These are phyloP conservation scores for Cryptomyrus ogoouensis DNA, from an alignment of 2,113 vertebrate species.

Conservation along the genomic window DNA sequence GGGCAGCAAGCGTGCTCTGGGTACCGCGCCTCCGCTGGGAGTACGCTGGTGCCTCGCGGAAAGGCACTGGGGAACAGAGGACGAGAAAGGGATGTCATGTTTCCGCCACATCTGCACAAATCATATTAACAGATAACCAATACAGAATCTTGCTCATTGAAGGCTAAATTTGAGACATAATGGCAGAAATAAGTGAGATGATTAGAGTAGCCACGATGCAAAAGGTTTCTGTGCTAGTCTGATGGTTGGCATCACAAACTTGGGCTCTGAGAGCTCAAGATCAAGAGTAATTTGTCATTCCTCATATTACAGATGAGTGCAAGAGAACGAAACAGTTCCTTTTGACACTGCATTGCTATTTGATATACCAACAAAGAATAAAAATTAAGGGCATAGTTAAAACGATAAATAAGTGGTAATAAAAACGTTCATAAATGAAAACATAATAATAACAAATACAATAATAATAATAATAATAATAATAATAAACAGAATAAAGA, in stretches of 20 bases:
- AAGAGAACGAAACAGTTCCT: neutral
- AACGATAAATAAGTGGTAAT: neutral
- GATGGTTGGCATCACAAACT: neutral
- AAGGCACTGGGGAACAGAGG: conserved; percentile 72
- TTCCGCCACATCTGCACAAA: neutral
- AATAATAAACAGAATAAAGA: neutral
- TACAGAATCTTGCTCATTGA: neutral
- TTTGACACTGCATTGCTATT: neutral
- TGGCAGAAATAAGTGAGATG: neutral
- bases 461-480: too few species aligned
- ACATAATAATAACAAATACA: neutral
- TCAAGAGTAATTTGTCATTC: neutral
- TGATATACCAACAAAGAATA: neutral
- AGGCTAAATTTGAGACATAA: neutral
- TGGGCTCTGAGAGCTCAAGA: neutral
- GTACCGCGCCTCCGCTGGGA: conserved; percentile 78
- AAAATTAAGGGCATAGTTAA: neutral
- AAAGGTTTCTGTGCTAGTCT: neutral
- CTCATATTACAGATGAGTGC: neutral
- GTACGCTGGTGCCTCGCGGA: conserved; percentile 87
- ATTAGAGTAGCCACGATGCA: neutral
- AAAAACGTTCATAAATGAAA: neutral
- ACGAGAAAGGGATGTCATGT: neutral
- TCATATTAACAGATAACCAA: neutral
- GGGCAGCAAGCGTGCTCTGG: conserved; percentile 73